Evolutionary conservation across 2,797 vertebrate species (phyloP).

Genomic region (Hippopotamyrus pictus): DNA sequence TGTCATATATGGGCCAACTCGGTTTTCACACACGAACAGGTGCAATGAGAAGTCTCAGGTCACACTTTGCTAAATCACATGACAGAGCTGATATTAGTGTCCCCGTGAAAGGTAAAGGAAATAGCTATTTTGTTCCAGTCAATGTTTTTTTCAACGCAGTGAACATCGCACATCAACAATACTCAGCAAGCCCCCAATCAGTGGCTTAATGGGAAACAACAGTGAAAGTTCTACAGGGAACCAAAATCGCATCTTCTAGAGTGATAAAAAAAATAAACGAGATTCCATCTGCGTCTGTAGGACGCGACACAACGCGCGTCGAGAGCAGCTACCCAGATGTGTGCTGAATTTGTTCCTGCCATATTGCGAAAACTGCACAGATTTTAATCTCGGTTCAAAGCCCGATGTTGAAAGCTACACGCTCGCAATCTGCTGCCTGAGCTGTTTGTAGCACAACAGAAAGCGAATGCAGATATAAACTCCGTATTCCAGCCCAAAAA

Average conservation of each 20-base stretch:
- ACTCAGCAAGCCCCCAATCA: too few species aligned
- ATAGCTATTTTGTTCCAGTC: background rate
- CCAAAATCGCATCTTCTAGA: background rate
- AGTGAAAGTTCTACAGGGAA: background rate
- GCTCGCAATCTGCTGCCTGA: background rate
- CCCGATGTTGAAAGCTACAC: background rate
- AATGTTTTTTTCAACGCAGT: background rate
- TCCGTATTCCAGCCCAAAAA: background rate
- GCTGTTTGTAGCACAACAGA: background rate
- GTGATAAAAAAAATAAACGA: background rate
- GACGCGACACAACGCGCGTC: background rate
- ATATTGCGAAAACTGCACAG: background rate
- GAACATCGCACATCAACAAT: background rate
- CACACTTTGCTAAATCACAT: background rate
- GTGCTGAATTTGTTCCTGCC: background rate
- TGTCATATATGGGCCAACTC: background rate
- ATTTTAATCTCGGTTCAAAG: slow-evolving; percentile 1
- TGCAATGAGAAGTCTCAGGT: background rate
- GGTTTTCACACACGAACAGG: background rate
- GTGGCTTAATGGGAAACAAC: background rate
- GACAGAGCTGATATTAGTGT: background rate
- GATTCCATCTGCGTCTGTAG: background rate
- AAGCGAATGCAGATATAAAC: background rate
- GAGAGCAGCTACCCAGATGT: background rate
- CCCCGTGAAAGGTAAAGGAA: background rate